Evolutionary conservation across 1,140 invertebrate species (phyloP).

Genomic region (Diploscapter pachys): DNA sequence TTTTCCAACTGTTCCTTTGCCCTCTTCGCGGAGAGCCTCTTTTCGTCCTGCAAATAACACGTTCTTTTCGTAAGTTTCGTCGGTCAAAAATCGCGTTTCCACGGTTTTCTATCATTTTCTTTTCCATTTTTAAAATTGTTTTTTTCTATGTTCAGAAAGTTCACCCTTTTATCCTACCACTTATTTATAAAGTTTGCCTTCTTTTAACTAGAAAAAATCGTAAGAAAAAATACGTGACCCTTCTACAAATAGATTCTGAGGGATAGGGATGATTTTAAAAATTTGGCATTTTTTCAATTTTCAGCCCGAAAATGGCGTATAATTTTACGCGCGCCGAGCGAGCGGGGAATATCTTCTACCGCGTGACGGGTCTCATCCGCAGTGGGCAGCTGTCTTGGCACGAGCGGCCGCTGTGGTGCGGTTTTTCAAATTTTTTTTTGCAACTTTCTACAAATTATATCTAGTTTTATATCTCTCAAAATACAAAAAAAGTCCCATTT

Average conservation of each 20-base stretch:
- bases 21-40: constrained; percentile 84
- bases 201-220: background rate
- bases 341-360: constrained; percentile 38
- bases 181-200: background rate
- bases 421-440: background rate
- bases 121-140: no score
- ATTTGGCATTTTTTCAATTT: background rate
- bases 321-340: constrained; percentile 38
- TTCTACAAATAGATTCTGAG: no score
- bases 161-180: background rate
- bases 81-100: no score
- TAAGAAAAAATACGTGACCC: background rate
- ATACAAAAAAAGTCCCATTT: background rate
- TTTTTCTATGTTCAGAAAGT: no score
- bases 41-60: constrained; percentile 72
- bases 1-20: constrained; percentile 94
- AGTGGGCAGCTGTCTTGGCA: constrained; percentile 72
- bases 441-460: background rate
- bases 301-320: constrained; percentile 26
- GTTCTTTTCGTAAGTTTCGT: background rate
- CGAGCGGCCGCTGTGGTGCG: constrained; percentile 78
- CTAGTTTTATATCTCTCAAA: background rate
- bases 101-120: no score
- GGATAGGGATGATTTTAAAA: no score
- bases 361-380: constrained; percentile 70